Conservation (phyloP, 92 coral and sea anemone genomes). For the Actinostola sp. region DNA sequence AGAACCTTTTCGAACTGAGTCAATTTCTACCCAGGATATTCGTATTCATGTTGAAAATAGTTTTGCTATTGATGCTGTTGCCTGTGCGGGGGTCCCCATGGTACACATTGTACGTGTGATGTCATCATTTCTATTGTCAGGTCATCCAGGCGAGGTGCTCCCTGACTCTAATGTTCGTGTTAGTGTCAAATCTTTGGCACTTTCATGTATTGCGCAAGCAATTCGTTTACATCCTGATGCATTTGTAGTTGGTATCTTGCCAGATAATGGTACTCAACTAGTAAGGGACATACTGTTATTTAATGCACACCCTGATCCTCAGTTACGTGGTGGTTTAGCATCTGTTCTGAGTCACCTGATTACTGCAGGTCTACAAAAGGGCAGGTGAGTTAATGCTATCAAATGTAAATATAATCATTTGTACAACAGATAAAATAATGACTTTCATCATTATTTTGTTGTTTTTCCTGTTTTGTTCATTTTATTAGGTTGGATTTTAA, state of each 20-base stretch:
- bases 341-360: constrained; percentile 78
- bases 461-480: not conserved
- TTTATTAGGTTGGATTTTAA: constrained; percentile 74
- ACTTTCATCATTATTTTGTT: not conserved
- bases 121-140: constrained; percentile 91
- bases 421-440: not conserved
- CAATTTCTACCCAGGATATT: constrained; percentile 77
- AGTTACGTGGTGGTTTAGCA: constrained; percentile 84
- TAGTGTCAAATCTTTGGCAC: constrained; percentile 90
- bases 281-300: constrained; percentile 86
- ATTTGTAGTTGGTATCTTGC: constrained; percentile 76
- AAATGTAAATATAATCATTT: too few species aligned
- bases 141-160: constrained; percentile 83
- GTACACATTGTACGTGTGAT: constrained; percentile 92
- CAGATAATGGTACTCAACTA: constrained; percentile 68
- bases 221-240: constrained; percentile 85
- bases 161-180: constrained; percentile 95
- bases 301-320: constrained; percentile 93
- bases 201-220: constrained; percentile 84
- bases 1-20: constrained; percentile 67
- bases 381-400: constrained; percentile 60
- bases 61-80: constrained; percentile 92
- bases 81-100: constrained; percentile 86
- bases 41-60: constrained; percentile 78
- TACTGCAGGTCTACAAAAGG: constrained; percentile 67